Conservation (phyloP, 2,797 vertebrate species). For the Protonibea diacanthus region DNA sequence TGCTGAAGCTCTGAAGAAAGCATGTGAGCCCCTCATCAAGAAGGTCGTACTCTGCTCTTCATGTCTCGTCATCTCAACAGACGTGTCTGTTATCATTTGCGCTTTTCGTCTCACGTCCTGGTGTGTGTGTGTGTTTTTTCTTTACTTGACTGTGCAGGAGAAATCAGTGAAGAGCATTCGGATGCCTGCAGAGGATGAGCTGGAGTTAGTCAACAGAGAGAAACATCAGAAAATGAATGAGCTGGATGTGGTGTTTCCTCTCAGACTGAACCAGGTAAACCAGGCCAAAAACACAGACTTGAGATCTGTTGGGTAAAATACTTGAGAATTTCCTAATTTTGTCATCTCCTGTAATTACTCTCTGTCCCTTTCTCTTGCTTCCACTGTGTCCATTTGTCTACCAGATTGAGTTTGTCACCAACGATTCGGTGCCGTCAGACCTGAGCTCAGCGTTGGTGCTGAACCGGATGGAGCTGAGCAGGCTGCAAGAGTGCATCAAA, state of each 20-base stretch:
- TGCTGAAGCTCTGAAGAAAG: slow-evolving; percentile 86
- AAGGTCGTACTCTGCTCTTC: slow-evolving; percentile 82
- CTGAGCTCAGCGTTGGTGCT: slow-evolving; percentile 88
- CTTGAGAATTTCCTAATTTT: not conserved
- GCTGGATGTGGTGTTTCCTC: slow-evolving; percentile 89
- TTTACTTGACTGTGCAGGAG: slow-evolving; percentile 78
- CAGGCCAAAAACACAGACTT: not conserved
- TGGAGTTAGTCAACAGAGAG: slow-evolving; percentile 92
- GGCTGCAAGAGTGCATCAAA: slow-evolving; percentile 85
- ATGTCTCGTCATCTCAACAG: not conserved
- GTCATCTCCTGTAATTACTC: not conserved
- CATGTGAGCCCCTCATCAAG: slow-evolving; percentile 84
- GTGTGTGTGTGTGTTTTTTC: not conserved
- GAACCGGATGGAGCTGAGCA: slow-evolving; percentile 80
- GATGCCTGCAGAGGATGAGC: slow-evolving; percentile 79
- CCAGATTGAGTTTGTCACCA: slow-evolving; percentile 83
- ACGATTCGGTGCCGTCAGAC: slow-evolving; percentile 83
- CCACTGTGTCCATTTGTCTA: not conserved
- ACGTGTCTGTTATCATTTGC: not conserved
- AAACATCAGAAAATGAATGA: slow-evolving; percentile 93
- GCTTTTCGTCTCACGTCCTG: not conserved
- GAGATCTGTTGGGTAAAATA: too few relatives aligned
- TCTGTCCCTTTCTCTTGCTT: not conserved
- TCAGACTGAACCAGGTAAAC: slow-evolving; percentile 93
- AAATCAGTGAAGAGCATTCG: slow-evolving; percentile 83